phyloP scores from a whole-genome alignment of 2,113 vertebrate genomes.

The Parotia lawesii region DNA sequence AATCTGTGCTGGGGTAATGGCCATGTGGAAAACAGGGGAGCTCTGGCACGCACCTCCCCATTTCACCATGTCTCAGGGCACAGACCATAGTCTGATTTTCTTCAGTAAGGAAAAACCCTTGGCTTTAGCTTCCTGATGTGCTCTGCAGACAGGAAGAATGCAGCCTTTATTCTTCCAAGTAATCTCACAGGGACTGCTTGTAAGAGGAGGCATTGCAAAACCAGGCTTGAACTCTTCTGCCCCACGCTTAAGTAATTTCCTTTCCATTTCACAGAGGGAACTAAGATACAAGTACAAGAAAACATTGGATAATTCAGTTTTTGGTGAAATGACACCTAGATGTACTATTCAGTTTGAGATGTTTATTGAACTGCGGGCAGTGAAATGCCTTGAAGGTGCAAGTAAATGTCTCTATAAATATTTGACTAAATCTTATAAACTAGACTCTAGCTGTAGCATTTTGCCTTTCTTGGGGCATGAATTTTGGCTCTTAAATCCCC shows the following conservation, averaged over 20 bases:
- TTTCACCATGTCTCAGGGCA: neutral
- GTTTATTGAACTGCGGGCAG: neutral
- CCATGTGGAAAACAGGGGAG: neutral
- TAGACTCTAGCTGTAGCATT: neutral
- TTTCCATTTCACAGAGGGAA: neutral
- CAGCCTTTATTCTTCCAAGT: slow-evolving; percentile 1
- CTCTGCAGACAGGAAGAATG: neutral
- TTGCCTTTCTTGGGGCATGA: neutral
- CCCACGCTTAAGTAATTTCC: neutral
- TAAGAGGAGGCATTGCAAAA: slow-evolving; percentile 17
- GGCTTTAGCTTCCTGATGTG: neutral
- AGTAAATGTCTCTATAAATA: neutral
- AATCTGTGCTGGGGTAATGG: neutral
- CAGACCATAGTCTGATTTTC: neutral
- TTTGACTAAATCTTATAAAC: neutral
- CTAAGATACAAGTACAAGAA: neutral
- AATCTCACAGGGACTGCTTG: neutral
- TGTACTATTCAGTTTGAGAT: neutral
- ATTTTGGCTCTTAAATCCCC: neutral
- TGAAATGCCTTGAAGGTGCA: neutral
- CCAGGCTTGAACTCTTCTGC: neutral
- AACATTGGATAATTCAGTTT: neutral
- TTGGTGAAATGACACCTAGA: neutral
- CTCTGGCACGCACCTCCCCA: neutral
- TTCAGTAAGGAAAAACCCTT: neutral